Percentiles rank a stretch among this genome's conserved stretches.
phyloP scores from a whole-genome alignment of 2,113 vertebrate species.

The Anolis carolinensis region DNA sequence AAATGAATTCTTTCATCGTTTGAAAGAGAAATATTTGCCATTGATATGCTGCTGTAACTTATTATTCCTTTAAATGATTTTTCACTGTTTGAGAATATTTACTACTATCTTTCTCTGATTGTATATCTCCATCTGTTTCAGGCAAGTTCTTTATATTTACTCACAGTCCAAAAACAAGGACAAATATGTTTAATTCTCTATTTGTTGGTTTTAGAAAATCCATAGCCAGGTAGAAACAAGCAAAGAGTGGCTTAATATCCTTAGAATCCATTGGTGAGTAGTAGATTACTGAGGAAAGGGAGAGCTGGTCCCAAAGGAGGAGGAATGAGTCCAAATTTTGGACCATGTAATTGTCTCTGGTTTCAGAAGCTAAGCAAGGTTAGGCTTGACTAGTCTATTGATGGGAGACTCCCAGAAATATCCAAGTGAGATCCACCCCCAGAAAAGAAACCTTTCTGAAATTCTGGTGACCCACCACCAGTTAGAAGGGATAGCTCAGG shows the following conservation, averaged over 20 bases:
- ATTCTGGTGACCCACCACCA: too few species aligned
- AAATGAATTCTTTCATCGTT: slow-evolving; percentile 36
- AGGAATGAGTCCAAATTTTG: not conserved
- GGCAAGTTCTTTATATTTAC: rapidly evolving
- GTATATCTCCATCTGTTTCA: not conserved
- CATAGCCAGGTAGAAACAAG: not conserved
- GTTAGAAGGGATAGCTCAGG: too few species aligned
- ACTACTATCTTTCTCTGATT: slow-evolving; percentile 9
- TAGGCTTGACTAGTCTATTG: too few species aligned
- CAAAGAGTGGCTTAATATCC: not conserved
- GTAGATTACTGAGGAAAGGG: not conserved
- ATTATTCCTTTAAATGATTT: slow-evolving; percentile 22
- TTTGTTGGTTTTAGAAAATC: not conserved
- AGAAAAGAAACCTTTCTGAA: too few species aligned
- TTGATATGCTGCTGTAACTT: not conserved
- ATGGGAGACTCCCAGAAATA: too few species aligned
- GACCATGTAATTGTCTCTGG: too few species aligned
- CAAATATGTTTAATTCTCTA: not conserved
- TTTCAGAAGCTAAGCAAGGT: too few species aligned
- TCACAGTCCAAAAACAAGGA: not conserved
- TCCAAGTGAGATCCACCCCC: too few species aligned
- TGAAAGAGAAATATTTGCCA: slow-evolving; percentile 22
- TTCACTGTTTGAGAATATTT: slow-evolving; percentile 18
- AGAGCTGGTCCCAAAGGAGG: not conserved
- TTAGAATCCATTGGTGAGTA: not conserved